A percentile compares a stretch with the other conserved stretches of the same genome.
Conservation (phyloP, 2,888 invertebrate species). For the Melangyna quadrimaculata region DNA sequence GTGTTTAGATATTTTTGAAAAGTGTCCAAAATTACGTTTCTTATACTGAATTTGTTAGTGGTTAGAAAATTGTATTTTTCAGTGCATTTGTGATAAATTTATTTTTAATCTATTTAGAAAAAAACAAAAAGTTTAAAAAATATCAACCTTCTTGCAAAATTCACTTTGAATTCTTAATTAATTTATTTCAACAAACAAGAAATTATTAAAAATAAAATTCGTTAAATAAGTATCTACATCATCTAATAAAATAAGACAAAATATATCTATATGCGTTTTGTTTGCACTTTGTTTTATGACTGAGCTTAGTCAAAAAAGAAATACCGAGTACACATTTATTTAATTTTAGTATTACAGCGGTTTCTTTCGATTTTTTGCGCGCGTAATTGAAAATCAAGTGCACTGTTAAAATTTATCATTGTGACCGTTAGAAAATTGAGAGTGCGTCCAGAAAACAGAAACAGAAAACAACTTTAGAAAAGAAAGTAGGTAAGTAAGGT, state of each 20-base stretch:
- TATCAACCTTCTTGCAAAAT: neutral
- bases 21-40: neutral
- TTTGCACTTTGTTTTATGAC: too few species aligned
- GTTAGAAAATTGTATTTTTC: neutral
- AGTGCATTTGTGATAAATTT: neutral
- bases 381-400: neutral
- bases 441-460: neutral
- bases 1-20: neutral
- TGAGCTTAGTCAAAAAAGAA: neutral
- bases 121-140: neutral
- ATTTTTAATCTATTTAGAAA: neutral
- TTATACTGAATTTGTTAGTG: neutral
- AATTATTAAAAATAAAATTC: too few species aligned
- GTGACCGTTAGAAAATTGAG: neutral
- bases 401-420: neutral
- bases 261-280: too few species aligned
- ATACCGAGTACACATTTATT: neutral
- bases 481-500: neutral
- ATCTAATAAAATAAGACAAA: neutral
- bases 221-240: neutral
- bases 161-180: neutral
- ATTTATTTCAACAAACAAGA: too few species aligned
- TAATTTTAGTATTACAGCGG: neutral
- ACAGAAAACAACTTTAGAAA: neutral
- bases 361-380: neutral